A percentile compares a stretch with the other conserved stretches of the same genome.
Conservation (phyloP, 2,113 vertebrate genomes). For the Rallus limicola region DNA sequence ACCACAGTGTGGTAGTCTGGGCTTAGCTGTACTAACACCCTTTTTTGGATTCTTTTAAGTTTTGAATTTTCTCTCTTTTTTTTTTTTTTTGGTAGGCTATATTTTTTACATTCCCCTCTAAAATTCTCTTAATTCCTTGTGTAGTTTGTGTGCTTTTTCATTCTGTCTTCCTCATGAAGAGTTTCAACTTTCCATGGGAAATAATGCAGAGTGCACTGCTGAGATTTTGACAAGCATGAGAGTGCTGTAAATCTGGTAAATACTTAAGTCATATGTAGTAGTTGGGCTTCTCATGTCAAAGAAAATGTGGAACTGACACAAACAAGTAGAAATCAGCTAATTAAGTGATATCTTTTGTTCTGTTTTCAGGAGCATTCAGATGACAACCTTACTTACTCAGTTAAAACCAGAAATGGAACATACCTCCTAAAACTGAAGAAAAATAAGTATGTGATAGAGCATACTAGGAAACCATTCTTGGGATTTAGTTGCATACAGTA, state of each 20-base stretch:
- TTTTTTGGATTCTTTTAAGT: neutral
- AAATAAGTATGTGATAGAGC: constrained; percentile 66
- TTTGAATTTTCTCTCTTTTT: neutral
- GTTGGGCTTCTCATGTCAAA: neutral
- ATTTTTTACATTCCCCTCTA: neutral
- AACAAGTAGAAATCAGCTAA: neutral
- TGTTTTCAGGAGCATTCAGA: constrained; percentile 57
- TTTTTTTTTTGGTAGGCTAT: neutral
- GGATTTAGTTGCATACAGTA: neutral
- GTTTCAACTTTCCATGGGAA: neutral
- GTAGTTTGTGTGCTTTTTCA: neutral
- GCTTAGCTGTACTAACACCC: neutral
- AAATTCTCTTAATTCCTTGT: neutral
- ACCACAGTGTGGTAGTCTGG: neutral
- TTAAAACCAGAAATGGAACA: constrained; percentile 65
- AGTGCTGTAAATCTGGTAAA: neutral
- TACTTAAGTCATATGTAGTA: neutral
- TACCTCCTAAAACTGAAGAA: constrained; percentile 67
- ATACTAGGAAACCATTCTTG: neutral
- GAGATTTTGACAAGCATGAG: neutral
- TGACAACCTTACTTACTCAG: constrained; percentile 58
- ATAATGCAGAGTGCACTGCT: neutral
- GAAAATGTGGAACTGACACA: neutral
- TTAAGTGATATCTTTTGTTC: neutral
- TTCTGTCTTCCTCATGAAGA: neutral